Evolutionary conservation across 2,888 invertebrate genomes (phyloP).

Genomic region (Cyrtodaria siliqua): DNA sequence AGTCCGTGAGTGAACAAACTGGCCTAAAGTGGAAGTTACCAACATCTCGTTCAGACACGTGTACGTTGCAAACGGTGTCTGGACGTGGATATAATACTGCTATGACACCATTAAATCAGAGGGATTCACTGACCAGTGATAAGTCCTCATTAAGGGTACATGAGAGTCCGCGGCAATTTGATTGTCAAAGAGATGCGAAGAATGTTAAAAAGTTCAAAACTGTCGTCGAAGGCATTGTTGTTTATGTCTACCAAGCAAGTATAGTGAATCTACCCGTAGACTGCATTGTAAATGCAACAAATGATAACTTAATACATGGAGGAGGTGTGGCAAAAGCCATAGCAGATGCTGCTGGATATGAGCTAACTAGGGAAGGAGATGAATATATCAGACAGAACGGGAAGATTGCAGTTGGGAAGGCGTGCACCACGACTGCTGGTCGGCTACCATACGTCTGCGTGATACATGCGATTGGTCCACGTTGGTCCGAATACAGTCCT

Average conservation of each 20-base stretch:
- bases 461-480: constrained; percentile 30
- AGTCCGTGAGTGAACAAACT: no score
- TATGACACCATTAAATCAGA: no score
- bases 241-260: constrained; percentile 22
- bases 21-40: no score
- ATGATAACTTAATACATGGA: constrained; percentile 21
- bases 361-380: constrained; percentile 10
- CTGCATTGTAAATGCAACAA: constrained; percentile 32
- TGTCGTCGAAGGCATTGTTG: constrained; percentile 8
- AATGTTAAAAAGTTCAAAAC: background rate
- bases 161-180: no score
- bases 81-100: no score
- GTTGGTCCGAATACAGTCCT: constrained; percentile 23
- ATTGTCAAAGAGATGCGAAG: background rate
- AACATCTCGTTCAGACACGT: no score
- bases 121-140: no score
- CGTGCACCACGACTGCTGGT: constrained; percentile 16
- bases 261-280: constrained; percentile 15
- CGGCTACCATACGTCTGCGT: constrained; percentile 12
- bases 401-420: constrained; percentile 1
- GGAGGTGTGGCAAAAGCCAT: constrained; percentile 19
- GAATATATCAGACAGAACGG: background rate
- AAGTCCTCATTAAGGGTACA: no score
- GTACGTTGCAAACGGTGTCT: no score
- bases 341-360: constrained; percentile 19